Conservation (phyloP, 2,888 invertebrate species). For the Cataglyphis albicans region DNA sequence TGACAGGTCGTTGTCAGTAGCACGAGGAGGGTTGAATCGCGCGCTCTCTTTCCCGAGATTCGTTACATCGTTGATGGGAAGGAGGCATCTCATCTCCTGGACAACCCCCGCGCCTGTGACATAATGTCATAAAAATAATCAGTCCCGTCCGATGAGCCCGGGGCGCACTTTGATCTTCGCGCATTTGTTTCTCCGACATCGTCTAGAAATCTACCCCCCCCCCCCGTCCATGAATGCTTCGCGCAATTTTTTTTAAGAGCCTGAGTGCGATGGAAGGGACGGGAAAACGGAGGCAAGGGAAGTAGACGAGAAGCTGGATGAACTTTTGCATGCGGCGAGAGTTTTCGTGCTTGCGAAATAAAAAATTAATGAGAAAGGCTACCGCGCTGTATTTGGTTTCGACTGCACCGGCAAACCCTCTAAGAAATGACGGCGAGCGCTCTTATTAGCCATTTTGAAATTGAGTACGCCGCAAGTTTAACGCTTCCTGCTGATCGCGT, state of each 20-base stretch:
- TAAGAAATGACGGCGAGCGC: slow-evolving; percentile 61
- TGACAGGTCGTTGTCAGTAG: slow-evolving; percentile 72
- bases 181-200: slow-evolving; percentile 82
- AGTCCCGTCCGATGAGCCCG: slow-evolving; percentile 83
- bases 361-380: slow-evolving; percentile 85
- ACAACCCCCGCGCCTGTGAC: slow-evolving; percentile 73
- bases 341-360: slow-evolving; percentile 83
- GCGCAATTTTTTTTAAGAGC: slow-evolving; percentile 68
- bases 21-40: slow-evolving; percentile 66
- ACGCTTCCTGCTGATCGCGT: slow-evolving; percentile 53
- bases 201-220: slow-evolving; percentile 59
- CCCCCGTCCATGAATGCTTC: slow-evolving; percentile 35
- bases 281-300: slow-evolving; percentile 53
- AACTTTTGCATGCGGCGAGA: slow-evolving; percentile 79
- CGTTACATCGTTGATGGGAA: slow-evolving; percentile 62
- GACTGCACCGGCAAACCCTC: slow-evolving; percentile 38
- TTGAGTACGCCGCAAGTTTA: slow-evolving; percentile 73
- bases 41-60: slow-evolving; percentile 58
- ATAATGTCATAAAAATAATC: slow-evolving; percentile 86
- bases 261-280: slow-evolving; percentile 38
- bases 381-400: slow-evolving; percentile 66
- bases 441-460: slow-evolving; percentile 75
- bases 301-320: slow-evolving; percentile 68
- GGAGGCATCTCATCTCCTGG: slow-evolving; percentile 80
- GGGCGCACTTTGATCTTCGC: slow-evolving; percentile 84